Percentiles rank a stretch among this genome's conserved stretches.
These are phyloP conservation scores for Daktulosphaira vitifoliae DNA, from an alignment of 1,140 invertebrate species.

Conservation along the genomic window DNA sequence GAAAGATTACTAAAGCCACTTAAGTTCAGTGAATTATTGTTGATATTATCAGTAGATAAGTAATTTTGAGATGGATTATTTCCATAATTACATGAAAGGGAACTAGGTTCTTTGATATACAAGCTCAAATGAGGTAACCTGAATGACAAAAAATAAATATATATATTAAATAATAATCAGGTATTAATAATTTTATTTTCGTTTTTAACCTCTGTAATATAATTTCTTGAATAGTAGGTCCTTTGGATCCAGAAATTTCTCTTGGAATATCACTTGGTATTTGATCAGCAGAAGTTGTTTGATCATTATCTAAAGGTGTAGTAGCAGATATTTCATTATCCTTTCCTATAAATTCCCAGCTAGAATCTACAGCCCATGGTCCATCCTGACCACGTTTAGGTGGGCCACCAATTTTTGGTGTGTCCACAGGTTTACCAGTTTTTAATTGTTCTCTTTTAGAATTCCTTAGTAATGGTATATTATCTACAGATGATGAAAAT, in stretches of 20 bases:
- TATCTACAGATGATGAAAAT: constrained; percentile 62
- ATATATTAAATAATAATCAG: neutral
- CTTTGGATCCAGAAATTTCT: neutral
- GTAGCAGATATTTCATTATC: constrained; percentile 31
- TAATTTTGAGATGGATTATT: neutral
- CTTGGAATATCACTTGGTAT: neutral
- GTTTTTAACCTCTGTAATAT: constrained; percentile 29
- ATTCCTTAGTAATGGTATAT: constrained; percentile 40
- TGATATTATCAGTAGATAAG: neutral
- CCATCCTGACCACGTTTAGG: constrained; percentile 47
- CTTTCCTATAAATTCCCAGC: constrained; percentile 76
- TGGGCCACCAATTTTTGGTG: constrained; percentile 49
- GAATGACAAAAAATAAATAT: neutral
- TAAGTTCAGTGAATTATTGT: constrained; percentile 11
- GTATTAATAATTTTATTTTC: neutral
- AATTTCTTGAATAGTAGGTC: constrained; percentile 28
- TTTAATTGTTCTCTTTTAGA: constrained; percentile 6
- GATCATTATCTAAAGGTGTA: neutral
- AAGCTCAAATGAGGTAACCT: constrained; percentile 23
- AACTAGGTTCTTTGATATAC: constrained; percentile 22
- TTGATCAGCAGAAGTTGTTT: neutral
- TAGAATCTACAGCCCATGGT: constrained; percentile 73
- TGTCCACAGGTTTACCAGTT: constrained; percentile 58
- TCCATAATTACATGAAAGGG: neutral
- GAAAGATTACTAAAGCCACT: constrained; percentile 13